Percentiles rank a stretch among this genome's conserved stretches.
Evolutionary conservation across 2,797 vertebrate genomes (phyloP).

Genomic region (Rhinichthys osculus): DNA sequence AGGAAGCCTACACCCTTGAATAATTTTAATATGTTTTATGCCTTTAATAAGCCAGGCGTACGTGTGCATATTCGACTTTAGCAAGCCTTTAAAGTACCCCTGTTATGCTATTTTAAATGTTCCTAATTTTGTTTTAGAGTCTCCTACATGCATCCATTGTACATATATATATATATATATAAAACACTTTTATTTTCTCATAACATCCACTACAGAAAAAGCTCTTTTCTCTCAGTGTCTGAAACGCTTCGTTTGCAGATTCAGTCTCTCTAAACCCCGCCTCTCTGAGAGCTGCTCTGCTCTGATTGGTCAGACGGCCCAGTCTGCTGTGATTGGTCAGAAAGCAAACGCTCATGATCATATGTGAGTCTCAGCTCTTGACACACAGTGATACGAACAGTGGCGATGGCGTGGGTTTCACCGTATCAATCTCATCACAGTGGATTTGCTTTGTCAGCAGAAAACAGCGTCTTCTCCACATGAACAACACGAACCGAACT

Average conservation of each 20-base stretch:
- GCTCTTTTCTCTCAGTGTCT: not conserved
- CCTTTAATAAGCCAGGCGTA: not conserved
- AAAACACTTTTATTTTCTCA: not conserved
- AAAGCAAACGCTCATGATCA: not conserved
- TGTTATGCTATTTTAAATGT: not conserved
- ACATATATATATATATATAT: too few species aligned
- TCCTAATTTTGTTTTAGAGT: not conserved
- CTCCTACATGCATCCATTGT: not conserved
- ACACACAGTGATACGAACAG: not conserved
- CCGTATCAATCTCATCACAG: not conserved
- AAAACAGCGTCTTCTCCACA: too few species aligned
- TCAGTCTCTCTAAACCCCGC: not conserved
- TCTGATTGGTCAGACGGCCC: not conserved
- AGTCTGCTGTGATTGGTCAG: not conserved
- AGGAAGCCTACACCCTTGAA: not conserved
- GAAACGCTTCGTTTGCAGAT: fast-evolving
- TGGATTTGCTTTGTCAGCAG: not conserved
- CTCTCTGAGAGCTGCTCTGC: not conserved
- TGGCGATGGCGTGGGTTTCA: not conserved
- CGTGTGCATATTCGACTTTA: not conserved
- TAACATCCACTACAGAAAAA: not conserved
- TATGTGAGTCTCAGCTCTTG: not conserved
- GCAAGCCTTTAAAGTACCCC: not conserved
- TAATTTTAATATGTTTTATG: not conserved
- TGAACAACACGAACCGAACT: not conserved